Evolutionary conservation across 2,113 vertebrate species (phyloP), one percentile per base, ranked within the genome.

Genomic region (Ramphastos sulfuratus): DNA sequence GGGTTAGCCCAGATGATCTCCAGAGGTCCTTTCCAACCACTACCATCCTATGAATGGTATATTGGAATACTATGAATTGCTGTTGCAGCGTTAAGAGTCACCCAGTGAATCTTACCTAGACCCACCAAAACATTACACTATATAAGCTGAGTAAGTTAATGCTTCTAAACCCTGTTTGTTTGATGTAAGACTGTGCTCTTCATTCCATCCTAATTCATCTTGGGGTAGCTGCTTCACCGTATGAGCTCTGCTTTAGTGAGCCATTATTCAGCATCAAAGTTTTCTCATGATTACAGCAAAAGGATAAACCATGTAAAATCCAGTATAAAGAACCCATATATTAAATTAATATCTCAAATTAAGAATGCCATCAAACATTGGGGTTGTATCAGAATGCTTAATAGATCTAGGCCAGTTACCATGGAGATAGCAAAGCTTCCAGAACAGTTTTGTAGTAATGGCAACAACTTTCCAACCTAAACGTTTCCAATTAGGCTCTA

Each of bases 361-460:
- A 82, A 86, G 70, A 89, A 35, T 37, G 58, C 30, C 46, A 46
- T 72, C 55, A 75, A 65, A 61, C 70, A 90, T 9, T 25, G 27
- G 48, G 54, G 73, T 39, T 71, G 77, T 82, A 90, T 73, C 70
- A 73, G 69, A 94, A 90, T 20, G 27, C 39, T 61, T 92, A 60
- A 61, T 21, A 56, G 25, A 82, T 20, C 27, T 55, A 79, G 74
- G 35, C 70, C 55, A 55, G 96, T 95, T 96, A 39, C 93, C 61
- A 88, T 86, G 83, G 93, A 78, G 70, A 94, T 78, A n/a, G n/a
- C 70, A 75, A 96, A 93, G 66, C 80, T 90, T 87, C 46, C 59
- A 63, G 39, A 61, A 66, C 52, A 20, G 76, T 82, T 95, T 76
- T 0, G 0, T 84, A 74, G 81, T 72, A 90, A 72, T n/a, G 61